Evolutionary conservation across 2,797 vertebrate genomes (phyloP), one percentile per base, ranked within the genome.

Genomic region (Notoglanidium macrostoma): DNA sequence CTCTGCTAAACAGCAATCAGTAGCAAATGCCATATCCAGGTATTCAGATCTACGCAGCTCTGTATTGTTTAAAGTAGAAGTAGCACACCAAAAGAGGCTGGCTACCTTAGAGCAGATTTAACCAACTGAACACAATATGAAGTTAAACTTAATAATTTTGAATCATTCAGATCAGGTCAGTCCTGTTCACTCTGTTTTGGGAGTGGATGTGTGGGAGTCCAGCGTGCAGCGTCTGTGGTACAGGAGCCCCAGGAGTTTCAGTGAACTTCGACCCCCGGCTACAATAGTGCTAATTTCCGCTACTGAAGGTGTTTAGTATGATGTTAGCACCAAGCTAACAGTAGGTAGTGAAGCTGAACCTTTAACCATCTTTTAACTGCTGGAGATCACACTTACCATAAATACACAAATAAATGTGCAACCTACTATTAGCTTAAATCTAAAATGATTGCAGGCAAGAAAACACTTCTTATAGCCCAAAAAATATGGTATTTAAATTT

Each of bases 311-410:
- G 23, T 78, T 40, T 40, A 59, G 57, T 44, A 9, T 46, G 19
- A 79, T 61, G 32, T 61, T 61, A 80, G 78, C 35, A 61, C 35
- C 21, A 61, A 63, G 78, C 78, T 63, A 61, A 80, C 35, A 63
- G 35, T 8, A 44, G 35, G 79, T 65, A 46, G 40, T 81, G 23
- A 81, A 49, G 14, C 59, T 46, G 35, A 63, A 44, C 23, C 77
- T 79, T 59, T 21, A 57, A 17, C 14, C 35, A 15, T 59, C 32
- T 10, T 40, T 21, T 26, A 80, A 14, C 55, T 49, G 23, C 59
- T 63, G 59, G 77, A 81, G 46, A 44, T 81, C 57, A 15, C 12
- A 63, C 40, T 14, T 59, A 57, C 19, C 32, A 0, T 59, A 40
- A 59, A 57, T 40, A 59, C 77, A 23, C 9, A 35, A 40, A 7